These are phyloP conservation scores for Adelognathus sp. DNA, from an alignment of 2,888 invertebrate species.

Conservation along the genomic window DNA sequence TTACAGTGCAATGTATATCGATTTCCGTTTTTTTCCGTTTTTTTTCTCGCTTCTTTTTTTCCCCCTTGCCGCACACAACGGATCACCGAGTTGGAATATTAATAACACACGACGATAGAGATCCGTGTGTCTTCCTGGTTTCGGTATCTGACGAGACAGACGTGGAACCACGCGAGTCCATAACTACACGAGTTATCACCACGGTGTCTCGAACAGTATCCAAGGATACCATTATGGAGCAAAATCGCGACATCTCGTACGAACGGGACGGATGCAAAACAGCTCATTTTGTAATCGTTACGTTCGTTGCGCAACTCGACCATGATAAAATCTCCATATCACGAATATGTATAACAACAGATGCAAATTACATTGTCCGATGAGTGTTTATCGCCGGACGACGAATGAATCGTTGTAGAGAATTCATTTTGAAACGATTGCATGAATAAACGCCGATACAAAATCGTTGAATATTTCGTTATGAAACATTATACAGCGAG, in stretches of 20 bases:
- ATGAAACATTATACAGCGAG: not conserved
- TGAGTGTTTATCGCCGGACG: not conserved
- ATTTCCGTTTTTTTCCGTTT: conserved; percentile 8
- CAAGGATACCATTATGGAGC: not conserved
- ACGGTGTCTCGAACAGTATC: not conserved
- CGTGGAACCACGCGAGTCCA: not conserved
- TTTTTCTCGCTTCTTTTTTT: conserved; percentile 10
- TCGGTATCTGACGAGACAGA: not conserved
- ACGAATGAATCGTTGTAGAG: not conserved
- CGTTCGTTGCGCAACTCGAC: not conserved
- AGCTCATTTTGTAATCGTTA: not conserved
- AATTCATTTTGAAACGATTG: not conserved
- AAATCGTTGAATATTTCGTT: not conserved
- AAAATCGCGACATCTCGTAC: not conserved
- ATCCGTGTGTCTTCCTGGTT: not conserved
- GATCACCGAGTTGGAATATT: not conserved
- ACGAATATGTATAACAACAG: conserved; percentile 33
- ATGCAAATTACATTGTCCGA: conserved; percentile 10
- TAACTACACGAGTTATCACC: not conserved
- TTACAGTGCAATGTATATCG: not conserved
- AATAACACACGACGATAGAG: conserved; percentile 5
- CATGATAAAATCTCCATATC: not conserved
- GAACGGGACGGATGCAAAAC: not conserved
- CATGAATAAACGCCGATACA: not conserved
- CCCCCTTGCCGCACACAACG: not conserved